A percentile compares a stretch with the other conserved stretches of the same genome.
Evolutionary conservation across 2,113 vertebrate species (phyloP).

Genomic region (Barbus barbus): DNA sequence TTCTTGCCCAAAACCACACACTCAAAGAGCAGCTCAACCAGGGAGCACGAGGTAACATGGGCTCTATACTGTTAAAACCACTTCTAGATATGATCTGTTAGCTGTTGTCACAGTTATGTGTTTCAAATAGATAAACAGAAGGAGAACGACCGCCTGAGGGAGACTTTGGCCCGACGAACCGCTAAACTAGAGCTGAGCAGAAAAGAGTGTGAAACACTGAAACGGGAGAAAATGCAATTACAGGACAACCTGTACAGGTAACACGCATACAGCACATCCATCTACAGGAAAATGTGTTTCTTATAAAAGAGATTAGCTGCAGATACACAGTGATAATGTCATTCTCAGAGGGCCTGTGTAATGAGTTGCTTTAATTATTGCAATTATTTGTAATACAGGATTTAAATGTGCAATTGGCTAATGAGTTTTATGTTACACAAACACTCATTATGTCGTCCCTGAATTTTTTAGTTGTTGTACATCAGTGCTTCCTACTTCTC

Average conservation of each 20-base stretch:
- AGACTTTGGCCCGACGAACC: conserved; percentile 80
- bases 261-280: conserved; percentile 67
- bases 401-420: background rate
- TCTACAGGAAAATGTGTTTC: background rate
- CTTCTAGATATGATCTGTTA: too few species aligned
- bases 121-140: conserved; percentile 86
- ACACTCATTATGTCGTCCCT: background rate
- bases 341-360: background rate
- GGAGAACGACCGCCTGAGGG: conserved; percentile 87
- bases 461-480: background rate
- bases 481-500: background rate
- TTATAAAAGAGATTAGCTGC: too few species aligned
- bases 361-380: conserved; percentile 32
- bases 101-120: background rate
- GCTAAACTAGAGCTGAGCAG: conserved; percentile 82
- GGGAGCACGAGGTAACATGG: conserved; percentile 81
- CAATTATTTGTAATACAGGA: conserved; percentile 12
- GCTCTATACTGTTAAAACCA: background rate
- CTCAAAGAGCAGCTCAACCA: conserved; percentile 84
- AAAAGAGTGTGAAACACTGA: conserved; percentile 74
- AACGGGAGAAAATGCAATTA: conserved; percentile 76
- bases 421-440: background rate
- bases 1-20: conserved; percentile 87
- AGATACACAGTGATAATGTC: conserved; percentile 7
- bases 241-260: conserved; percentile 72